Evolutionary conservation across 2,113 vertebrate species (phyloP).

Genomic region (Thamnophis sirtalis): DNA sequence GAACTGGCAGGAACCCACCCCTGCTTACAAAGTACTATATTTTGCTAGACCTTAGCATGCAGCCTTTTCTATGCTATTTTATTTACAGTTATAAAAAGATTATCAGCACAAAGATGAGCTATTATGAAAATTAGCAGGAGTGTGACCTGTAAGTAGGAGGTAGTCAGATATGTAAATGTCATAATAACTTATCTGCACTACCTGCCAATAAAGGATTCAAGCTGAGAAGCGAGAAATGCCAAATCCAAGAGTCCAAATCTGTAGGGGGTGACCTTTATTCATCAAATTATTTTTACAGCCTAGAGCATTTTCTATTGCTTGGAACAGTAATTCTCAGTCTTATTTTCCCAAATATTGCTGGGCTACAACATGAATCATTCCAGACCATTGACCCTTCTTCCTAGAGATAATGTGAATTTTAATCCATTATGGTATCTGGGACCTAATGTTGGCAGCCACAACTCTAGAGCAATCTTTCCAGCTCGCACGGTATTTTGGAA

Average conservation of each 20-base stretch:
- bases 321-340: not conserved
- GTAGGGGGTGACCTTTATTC: not conserved
- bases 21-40: slow-evolving; percentile 28
- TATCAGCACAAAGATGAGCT: not conserved
- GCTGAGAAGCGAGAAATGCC: not conserved
- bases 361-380: not conserved
- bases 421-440: not conserved
- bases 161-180: not conserved
- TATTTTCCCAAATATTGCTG: not conserved
- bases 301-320: not conserved
- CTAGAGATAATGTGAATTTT: not conserved
- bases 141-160: not conserved
- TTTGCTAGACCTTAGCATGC: slow-evolving; percentile 29
- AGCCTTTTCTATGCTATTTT: rapidly evolving
- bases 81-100: not conserved
- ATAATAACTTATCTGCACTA: not conserved
- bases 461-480: not conserved
- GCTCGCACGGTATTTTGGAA: not conserved
- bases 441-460: not conserved
- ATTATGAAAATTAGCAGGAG: not conserved
- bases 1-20: too few species aligned
- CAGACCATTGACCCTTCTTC: not conserved
- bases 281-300: not conserved
- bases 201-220: not conserved
- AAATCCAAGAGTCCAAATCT: not conserved